These are phyloP conservation scores for Dromiciops gliroides DNA, from an alignment of 2,113 vertebrate genomes.

Conservation along the genomic window DNA sequence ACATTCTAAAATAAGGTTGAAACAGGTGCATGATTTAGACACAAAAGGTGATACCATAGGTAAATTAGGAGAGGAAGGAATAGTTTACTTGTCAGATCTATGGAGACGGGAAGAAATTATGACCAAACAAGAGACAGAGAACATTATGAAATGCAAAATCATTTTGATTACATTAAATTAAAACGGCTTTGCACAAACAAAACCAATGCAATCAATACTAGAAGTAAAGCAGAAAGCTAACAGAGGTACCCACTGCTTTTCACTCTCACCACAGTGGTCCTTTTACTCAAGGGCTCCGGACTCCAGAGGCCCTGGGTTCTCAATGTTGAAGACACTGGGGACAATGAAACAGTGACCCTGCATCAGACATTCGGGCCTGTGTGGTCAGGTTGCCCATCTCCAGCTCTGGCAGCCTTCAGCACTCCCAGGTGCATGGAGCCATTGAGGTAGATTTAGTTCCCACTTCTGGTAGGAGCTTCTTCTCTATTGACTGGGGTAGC, in stretches of 20 bases:
- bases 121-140: too few relatives aligned
- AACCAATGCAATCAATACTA: too few relatives aligned
- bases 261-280: constrained; percentile 83
- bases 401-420: constrained; percentile 88
- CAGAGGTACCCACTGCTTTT: constrained; percentile 84
- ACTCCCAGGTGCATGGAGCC: constrained; percentile 90
- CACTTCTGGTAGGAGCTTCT: neutral
- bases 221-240: too few relatives aligned
- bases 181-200: too few relatives aligned
- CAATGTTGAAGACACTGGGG: constrained; percentile 86
- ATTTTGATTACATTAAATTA: too few relatives aligned
- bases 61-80: too few relatives aligned
- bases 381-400: constrained; percentile 86
- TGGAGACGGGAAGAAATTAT: too few relatives aligned
- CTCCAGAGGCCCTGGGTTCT: constrained; percentile 84
- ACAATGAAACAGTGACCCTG: constrained; percentile 82
- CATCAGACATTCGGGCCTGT: constrained; percentile 86
- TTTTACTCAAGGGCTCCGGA: constrained; percentile 90
- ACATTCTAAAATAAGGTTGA: too few relatives aligned
- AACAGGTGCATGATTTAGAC: too few relatives aligned
- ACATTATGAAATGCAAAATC: too few relatives aligned
- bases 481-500: constrained; percentile 19
- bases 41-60: too few relatives aligned
- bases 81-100: too few relatives aligned
- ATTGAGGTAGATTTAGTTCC: constrained; percentile 80